Base-by-base conservation (phyloP, 53 echinoderm and acorn worm species). In the Paracentrotus lividus region DNA sequence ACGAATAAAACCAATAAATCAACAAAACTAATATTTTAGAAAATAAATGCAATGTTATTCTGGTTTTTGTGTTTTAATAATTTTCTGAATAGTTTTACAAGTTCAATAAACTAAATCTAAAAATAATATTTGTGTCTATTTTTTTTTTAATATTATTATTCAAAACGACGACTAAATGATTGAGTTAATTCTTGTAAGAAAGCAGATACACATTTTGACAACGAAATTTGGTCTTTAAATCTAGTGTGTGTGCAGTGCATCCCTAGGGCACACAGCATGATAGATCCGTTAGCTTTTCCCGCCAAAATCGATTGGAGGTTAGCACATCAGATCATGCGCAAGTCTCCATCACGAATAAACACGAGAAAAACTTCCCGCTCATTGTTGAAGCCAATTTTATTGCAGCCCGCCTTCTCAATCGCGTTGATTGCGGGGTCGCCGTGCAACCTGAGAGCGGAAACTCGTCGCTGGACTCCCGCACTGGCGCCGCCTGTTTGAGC, bases 281-380 rank as follows among this genome's bases (percentile, higher is more conserved):
- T 78, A 54, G 92, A 92, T 92, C 58, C 36, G 92, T 92, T 92
- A 78, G 92, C 92, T 92, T 77, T 57, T 55, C 78, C 59, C 77
- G 92, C 78, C 81, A 77, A 29, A 57, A 92, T 92, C 92, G 92
- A 92, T 92, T 1, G 57, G 58, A 78, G 92, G 92, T 92, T 92
- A 92, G 40, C 58, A 60, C 81, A 92, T 77, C 92, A 92, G 77
- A 92, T 92, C 92, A 92, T 77, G 58, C 29, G 59, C 92, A 92
- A 38, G 92, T 78, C 81, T 92, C 54, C 9, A 53, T 57, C 81
- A 54, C 40, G 92, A 78, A 92, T 43, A 92, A 92, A 92, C 92
- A 92, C 58, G 40, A n/a, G n/a, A n/a, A n/a, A n/a, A 56, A 23
- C 43, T 38, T n/a, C 58, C 23, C 51, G 6, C 42, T 51, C 43